Percentiles rank a stretch among this genome's conserved stretches.
phyloP scores from a whole-genome alignment of 1,140 invertebrate genomes.

The Drosophila biarmipes region DNA sequence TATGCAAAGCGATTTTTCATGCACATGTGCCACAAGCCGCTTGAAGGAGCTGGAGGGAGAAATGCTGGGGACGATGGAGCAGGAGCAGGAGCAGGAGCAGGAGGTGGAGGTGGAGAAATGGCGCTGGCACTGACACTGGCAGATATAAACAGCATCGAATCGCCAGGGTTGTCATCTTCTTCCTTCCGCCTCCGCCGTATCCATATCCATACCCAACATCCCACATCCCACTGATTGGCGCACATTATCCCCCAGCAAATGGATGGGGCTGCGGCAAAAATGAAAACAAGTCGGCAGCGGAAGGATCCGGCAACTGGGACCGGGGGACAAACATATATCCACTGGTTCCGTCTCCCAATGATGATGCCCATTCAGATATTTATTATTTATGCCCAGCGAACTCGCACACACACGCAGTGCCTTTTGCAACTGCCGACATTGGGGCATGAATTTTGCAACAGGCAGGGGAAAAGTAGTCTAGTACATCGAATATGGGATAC shows the following conservation, averaged over 20 bases:
- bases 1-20: slow-evolving; percentile 80
- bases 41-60: slow-evolving; percentile 6
- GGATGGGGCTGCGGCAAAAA: slow-evolving; percentile 28
- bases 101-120: slow-evolving; percentile 1
- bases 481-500: slow-evolving; percentile 20
- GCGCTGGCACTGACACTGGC: neutral
- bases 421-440: slow-evolving; percentile 48
- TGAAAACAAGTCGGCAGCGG: slow-evolving; percentile 24
- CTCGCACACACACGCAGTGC: slow-evolving; percentile 28
- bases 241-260: slow-evolving; percentile 65
- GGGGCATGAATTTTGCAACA: slow-evolving; percentile 65
- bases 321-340: slow-evolving; percentile 21
- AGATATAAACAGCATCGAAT: slow-evolving; percentile 33
- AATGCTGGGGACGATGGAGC: neutral
- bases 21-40: slow-evolving; percentile 48
- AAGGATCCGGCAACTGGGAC: slow-evolving; percentile 29
- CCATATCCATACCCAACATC: neutral
- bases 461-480: slow-evolving; percentile 21
- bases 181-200: slow-evolving; percentile 5
- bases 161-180: slow-evolving; percentile 29
- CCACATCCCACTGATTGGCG: slow-evolving; percentile 58
- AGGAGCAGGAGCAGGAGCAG: slow-evolving; percentile 3
- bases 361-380: slow-evolving; percentile 53
- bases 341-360: slow-evolving; percentile 51
- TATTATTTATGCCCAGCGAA: slow-evolving; percentile 42